Conservation (phyloP, 2,797 vertebrate species). For the Leptatherina wallacei region DNA sequence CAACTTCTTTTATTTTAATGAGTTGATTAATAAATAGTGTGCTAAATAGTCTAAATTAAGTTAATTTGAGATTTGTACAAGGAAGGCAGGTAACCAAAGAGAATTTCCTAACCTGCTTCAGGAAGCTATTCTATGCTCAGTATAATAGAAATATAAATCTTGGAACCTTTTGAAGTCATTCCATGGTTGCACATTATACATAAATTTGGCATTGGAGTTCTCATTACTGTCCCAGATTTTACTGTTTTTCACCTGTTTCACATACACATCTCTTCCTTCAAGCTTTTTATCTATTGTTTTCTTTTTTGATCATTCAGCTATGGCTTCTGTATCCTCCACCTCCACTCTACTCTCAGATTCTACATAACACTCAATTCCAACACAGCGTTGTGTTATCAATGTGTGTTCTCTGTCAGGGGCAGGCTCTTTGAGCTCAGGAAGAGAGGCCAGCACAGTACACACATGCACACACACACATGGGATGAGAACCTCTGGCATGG, state of each 20-base stretch:
- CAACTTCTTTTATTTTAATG: too few relatives aligned
- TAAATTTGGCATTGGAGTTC: neutral
- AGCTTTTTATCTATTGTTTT: slow-evolving; percentile 21
- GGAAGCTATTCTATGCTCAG: neutral
- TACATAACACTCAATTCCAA: slow-evolving; percentile 43
- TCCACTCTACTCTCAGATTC: slow-evolving; percentile 33
- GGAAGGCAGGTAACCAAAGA: too few relatives aligned
- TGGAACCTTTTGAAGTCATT: too few relatives aligned
- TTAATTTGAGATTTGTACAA: neutral
- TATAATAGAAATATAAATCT: neutral
- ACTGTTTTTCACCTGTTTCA: slow-evolving; percentile 5
- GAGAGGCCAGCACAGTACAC: slow-evolving; percentile 48
- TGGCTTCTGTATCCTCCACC: slow-evolving; percentile 51
- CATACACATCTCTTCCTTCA: slow-evolving; percentile 12
- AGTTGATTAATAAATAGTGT: too few relatives aligned
- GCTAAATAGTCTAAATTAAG: too few relatives aligned
- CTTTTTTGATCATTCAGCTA: slow-evolving; percentile 38
- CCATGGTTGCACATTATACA: neutral
- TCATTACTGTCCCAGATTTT: slow-evolving; percentile 2
- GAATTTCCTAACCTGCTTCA: too few relatives aligned
- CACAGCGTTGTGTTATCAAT: slow-evolving; percentile 74
- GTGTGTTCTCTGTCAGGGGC: slow-evolving; percentile 59
- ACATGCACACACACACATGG: slow-evolving; percentile 36
- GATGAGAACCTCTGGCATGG: slow-evolving; percentile 79
- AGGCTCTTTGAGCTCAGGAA: slow-evolving; percentile 76